Conservation (phyloP, 2,113 vertebrate species). For the Eira barbara region DNA sequence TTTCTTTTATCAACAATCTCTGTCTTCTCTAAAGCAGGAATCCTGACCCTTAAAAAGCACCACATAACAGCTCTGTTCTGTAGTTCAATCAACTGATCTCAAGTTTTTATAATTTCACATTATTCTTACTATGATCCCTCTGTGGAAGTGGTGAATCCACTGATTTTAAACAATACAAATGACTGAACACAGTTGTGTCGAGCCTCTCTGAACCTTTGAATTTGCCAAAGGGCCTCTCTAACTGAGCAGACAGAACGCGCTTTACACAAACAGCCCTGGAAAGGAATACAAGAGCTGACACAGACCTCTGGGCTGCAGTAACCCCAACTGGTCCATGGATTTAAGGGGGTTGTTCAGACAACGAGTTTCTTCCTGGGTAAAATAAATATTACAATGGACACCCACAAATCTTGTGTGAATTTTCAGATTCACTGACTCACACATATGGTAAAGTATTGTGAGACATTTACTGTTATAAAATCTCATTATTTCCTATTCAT, state of each 20-base stretch:
- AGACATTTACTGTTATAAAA: background rate
- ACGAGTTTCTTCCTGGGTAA: background rate
- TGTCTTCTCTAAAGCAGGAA: background rate
- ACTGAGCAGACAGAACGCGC: background rate
- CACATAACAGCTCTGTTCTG: background rate
- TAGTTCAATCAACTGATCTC: background rate
- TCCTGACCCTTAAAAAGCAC: background rate
- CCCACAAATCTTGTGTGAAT: background rate
- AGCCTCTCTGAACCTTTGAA: background rate
- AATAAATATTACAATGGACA: background rate
- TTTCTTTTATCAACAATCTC: background rate
- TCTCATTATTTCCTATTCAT: background rate
- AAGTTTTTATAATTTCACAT: background rate
- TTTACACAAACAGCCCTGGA: background rate
- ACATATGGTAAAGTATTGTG: background rate
- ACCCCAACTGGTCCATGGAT: background rate
- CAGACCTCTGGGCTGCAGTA: background rate
- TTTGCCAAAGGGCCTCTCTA: background rate
- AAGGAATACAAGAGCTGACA: background rate
- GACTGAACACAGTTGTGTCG: background rate
- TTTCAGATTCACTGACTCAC: background rate
- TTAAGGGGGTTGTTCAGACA: background rate
- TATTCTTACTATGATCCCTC: conserved; percentile 11
- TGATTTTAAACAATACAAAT: conserved; percentile 37
- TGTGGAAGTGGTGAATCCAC: background rate